Evolutionary conservation across 1,140 invertebrate genomes (phyloP).

Genomic region (Magallana ariakensis): DNA sequence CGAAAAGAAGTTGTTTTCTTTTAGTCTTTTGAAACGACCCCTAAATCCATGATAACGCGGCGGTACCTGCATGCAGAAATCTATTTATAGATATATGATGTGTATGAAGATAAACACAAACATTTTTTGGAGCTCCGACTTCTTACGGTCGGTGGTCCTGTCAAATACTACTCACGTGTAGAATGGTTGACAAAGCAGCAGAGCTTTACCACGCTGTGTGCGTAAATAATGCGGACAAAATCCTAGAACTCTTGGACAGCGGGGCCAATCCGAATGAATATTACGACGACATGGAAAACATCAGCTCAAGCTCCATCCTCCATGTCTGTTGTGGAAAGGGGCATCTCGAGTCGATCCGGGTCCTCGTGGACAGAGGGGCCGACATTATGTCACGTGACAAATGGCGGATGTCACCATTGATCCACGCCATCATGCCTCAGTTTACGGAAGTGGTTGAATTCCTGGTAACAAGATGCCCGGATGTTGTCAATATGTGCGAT

Average conservation of each 20-base stretch:
- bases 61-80: no score
- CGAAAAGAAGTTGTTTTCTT: no score
- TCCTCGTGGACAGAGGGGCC: slow-evolving; percentile 57
- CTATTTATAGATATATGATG: no score
- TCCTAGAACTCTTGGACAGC: slow-evolving; percentile 44
- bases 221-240: slow-evolving; percentile 12
- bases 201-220: slow-evolving; percentile 55
- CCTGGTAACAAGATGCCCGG: slow-evolving; percentile 43
- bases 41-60: no score
- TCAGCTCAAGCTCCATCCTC: slow-evolving; percentile 53
- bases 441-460: slow-evolving; percentile 58
- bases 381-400: slow-evolving; percentile 56
- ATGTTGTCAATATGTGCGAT: slow-evolving; percentile 49
- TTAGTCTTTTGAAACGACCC: no score
- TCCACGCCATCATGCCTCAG: slow-evolving; percentile 56
- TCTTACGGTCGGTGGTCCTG: no score
- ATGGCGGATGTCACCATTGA: slow-evolving; percentile 64
- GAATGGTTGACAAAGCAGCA: slow-evolving; percentile 23
- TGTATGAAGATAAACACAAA: no score
- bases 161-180: no score
- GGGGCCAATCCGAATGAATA: slow-evolving; percentile 55
- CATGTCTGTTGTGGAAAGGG: slow-evolving; percentile 63
- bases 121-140: no score
- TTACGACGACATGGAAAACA: slow-evolving; percentile 52
- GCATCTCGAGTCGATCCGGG: slow-evolving; percentile 47